Evolutionary conservation across 2,797 vertebrate genomes (phyloP), one percentile per base, ranked within the genome.

Genomic region (Thamnophis elegans): DNA sequence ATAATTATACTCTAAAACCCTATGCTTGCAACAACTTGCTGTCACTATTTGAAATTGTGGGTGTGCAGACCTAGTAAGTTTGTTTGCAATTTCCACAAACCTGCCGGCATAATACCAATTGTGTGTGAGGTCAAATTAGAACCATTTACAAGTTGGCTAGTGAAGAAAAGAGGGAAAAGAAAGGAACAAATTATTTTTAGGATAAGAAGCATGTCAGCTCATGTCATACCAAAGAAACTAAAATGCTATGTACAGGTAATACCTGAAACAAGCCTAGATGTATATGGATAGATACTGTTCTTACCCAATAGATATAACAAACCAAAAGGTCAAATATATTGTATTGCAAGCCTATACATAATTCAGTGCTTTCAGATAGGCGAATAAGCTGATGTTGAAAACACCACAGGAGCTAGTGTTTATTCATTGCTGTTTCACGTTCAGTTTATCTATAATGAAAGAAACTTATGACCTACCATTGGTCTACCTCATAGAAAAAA

Each of bases 281-380:
- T 55, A 93, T 91, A 93, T 93, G 86, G 56, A 90, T 59, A 73
- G 20, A 65, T 68, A 47, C 20, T 93, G 68, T 11, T 10, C n/a
- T 73, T 93, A 47, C 65, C 59, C 20, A 85, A 85, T 92, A 36
- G 91, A 92, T 54, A 16, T 88, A 87, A 93, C 91, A 91, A 47
- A 68, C 22, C 47, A 42, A 91, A 94, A 86, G 10, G 20, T 54
- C 0, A 13, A 47, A 53, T 92, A 65, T 91, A 93, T 92, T 90
- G 56, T 87, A 32, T 14, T 1, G 51, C 42, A 89, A 85, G 90
- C 16, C 13, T 89, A 90, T 32, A 68, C 0, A 0, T 89, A 94
- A 94, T 25, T 20, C 12, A 91, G 14, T 12, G 25, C 65, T 94
- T 90, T 92, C 82, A 95, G 93, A 94, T 89, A 73, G 88, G 51